phyloP scores from a whole-genome alignment of 2,888 invertebrate genomes.

The Strigamia transsilvanica region DNA sequence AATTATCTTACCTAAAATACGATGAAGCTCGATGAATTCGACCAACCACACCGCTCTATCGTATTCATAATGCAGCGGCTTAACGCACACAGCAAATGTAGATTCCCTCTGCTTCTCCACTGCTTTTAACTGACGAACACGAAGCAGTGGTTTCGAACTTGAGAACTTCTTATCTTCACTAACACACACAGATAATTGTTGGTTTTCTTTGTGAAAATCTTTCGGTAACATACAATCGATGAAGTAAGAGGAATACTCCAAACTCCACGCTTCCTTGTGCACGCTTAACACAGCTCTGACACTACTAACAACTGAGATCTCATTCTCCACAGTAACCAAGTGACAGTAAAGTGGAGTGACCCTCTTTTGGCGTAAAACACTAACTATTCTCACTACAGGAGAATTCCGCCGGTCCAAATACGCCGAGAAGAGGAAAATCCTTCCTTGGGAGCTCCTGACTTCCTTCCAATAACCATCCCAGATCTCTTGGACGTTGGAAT shows the following conservation, averaged over 20 bases:
- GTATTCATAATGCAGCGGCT: constrained; percentile 66
- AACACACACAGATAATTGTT: background rate
- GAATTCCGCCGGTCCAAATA: constrained; percentile 9
- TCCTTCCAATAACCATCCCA: background rate
- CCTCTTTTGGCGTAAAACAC: background rate
- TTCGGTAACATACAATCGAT: background rate
- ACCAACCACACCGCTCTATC: constrained; percentile 65
- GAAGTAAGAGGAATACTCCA: constrained; percentile 6
- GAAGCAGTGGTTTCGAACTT: background rate
- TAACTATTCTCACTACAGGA: background rate
- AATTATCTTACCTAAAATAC: constrained; percentile 65
- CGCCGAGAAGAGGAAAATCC: constrained; percentile 30
- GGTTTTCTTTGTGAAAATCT: background rate
- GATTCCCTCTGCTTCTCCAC: background rate
- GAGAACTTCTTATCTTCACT: background rate
- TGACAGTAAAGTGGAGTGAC: background rate
- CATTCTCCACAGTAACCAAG: background rate
- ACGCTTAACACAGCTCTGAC: background rate
- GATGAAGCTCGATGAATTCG: constrained; percentile 68
- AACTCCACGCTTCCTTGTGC: background rate
- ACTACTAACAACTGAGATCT: background rate
- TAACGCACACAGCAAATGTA: constrained; percentile 62
- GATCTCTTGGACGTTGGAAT: no score
- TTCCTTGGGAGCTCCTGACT: background rate
- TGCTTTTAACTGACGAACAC: background rate